These are phyloP conservation scores for Troides aeacus DNA, from an alignment of 2,888 invertebrate genomes.

Conservation along the genomic window DNA sequence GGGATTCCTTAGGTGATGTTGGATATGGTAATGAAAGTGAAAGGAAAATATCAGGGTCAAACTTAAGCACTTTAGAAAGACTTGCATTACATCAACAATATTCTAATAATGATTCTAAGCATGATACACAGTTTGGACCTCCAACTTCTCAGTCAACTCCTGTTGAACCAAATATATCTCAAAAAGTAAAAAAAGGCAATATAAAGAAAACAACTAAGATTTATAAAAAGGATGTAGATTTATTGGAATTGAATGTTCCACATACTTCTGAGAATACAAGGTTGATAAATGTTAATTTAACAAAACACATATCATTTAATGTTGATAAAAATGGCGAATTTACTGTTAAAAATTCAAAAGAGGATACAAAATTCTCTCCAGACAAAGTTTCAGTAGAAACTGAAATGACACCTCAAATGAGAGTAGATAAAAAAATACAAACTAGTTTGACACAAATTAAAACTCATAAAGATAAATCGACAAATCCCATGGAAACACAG, in stretches of 20 bases:
- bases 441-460: conserved; percentile 46
- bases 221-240: conserved; percentile 63
- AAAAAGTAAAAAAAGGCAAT: conserved; percentile 56
- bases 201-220: conserved; percentile 63
- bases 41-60: conserved; percentile 69
- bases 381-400: conserved; percentile 48
- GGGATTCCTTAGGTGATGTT: conserved; percentile 93
- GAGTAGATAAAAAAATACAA: conserved; percentile 66
- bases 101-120: conserved; percentile 63
- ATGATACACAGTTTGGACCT: conserved; percentile 53
- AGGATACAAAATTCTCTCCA: conserved; percentile 52
- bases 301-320: conserved; percentile 73
- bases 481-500: conserved; percentile 34
- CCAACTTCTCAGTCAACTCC: conserved; percentile 80
- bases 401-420: conserved; percentile 40
- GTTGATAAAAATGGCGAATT: conserved; percentile 65
- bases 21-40: conserved; percentile 85
- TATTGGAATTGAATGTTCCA: conserved; percentile 64
- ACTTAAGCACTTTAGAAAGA: conserved; percentile 82
- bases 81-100: conserved; percentile 79
- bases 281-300: conserved; percentile 68
- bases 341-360: conserved; percentile 52
- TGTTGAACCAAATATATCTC: conserved; percentile 54
- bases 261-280: conserved; percentile 49
- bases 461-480: conserved; percentile 41